A percentile compares a stretch with the other conserved stretches of the same genome.
These are phyloP conservation scores for Pimpla rufipes DNA, from an alignment of 2,888 invertebrate genomes.

Conservation along the genomic window DNA sequence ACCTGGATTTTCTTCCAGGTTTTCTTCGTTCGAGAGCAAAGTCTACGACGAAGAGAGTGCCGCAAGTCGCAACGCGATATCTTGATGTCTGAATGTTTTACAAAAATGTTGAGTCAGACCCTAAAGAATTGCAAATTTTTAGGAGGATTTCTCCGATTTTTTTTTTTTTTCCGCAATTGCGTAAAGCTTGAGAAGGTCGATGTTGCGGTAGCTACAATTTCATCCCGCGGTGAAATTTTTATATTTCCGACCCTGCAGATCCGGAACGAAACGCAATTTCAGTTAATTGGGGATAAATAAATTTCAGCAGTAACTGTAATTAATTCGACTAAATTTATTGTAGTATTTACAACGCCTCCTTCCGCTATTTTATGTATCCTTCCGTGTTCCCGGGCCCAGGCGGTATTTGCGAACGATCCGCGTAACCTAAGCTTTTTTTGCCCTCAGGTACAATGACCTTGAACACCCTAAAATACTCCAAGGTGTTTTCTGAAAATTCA, in stretches of 20 bases:
- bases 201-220: too few species aligned
- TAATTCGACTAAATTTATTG: constrained; percentile 61
- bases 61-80: too few species aligned
- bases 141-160: neutral
- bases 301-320: neutral
- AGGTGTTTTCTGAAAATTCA: constrained; percentile 85
- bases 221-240: too few species aligned
- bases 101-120: too few species aligned
- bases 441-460: constrained; percentile 80
- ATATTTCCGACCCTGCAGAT: too few species aligned
- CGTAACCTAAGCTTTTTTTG: neutral
- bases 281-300: neutral
- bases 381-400: neutral
- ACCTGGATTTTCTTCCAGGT: too few species aligned
- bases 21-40: too few species aligned
- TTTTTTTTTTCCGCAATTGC: too few species aligned
- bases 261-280: neutral
- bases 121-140: too few species aligned
- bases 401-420: neutral
- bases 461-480: constrained; percentile 90
- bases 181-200: too few species aligned
- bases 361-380: neutral
- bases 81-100: too few species aligned
- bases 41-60: too few species aligned
- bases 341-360: constrained; percentile 51